A percentile compares a stretch with the other conserved stretches of the same genome.
Conservation (phyloP, 2,113 vertebrate genomes). For the Apus apus region DNA sequence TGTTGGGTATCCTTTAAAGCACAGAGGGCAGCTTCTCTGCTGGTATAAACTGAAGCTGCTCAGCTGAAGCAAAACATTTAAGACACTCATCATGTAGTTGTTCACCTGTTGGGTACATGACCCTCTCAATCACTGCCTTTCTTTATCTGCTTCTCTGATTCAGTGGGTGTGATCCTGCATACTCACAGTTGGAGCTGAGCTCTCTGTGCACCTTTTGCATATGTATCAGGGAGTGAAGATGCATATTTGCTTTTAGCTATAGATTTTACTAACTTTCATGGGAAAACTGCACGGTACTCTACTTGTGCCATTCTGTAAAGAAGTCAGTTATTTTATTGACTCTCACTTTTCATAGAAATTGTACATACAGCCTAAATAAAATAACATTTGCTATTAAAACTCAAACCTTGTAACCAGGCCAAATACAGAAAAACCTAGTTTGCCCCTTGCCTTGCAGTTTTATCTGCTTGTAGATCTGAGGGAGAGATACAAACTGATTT, state of each 20-base stretch:
- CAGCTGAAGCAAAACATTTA: neutral
- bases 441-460: neutral
- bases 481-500: neutral
- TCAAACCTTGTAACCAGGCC: neutral
- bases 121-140: conserved; percentile 23
- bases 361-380: neutral
- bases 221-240: neutral
- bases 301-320: neutral
- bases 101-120: conserved; percentile 4
- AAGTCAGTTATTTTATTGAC: neutral
- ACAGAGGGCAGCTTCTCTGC: neutral
- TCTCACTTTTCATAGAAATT: neutral
- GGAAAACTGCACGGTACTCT: neutral
- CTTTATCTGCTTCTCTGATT: neutral
- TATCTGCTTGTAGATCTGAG: neutral
- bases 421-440: neutral
- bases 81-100: neutral
- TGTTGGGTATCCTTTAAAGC: neutral
- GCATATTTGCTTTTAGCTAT: neutral
- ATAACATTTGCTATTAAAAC: neutral
- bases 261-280: neutral
- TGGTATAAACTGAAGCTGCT: neutral
- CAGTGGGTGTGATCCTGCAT: neutral
- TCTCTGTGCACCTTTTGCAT: neutral
- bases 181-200: neutral